phyloP scores from a whole-genome alignment of 2,888 invertebrate species.

The Patella pellucida region DNA sequence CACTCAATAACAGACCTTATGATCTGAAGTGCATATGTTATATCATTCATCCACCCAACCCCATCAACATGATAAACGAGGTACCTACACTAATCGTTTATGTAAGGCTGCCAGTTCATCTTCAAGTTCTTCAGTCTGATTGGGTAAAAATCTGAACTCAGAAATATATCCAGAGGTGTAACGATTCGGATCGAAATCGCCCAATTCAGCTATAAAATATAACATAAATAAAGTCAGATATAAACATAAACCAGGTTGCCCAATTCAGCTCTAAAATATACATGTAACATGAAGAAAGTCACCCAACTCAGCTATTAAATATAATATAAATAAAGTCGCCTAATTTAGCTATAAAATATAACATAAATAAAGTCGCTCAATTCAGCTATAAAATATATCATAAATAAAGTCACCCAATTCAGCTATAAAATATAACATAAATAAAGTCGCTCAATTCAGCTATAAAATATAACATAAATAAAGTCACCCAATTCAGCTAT shows the following conservation, averaged over 20 bases:
- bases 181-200: conserved; percentile 90
- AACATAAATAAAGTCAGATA: conserved; percentile 19
- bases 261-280: neutral
- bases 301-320: neutral
- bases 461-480: too few relatives aligned
- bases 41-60: too few relatives aligned
- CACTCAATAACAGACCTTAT: too few relatives aligned
- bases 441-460: too few relatives aligned
- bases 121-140: conserved; percentile 93
- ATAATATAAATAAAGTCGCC: neutral
- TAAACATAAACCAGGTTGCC: too few relatives aligned
- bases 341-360: too few relatives aligned
- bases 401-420: conserved; percentile 13
- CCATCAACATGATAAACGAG: too few relatives aligned
- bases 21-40: too few relatives aligned
- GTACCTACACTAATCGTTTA: conserved; percentile 83
- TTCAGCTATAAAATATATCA: too few relatives aligned
- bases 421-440: too few relatives aligned
- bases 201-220: conserved; percentile 85
- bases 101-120: conserved; percentile 89
- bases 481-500: too few relatives aligned
- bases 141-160: conserved; percentile 92
- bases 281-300: neutral
- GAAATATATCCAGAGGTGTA: conserved; percentile 93
- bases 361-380: too few relatives aligned